Evolutionary conservation across 2,113 vertebrate genomes (phyloP).

Genomic region (Calidris pygmaea): DNA sequence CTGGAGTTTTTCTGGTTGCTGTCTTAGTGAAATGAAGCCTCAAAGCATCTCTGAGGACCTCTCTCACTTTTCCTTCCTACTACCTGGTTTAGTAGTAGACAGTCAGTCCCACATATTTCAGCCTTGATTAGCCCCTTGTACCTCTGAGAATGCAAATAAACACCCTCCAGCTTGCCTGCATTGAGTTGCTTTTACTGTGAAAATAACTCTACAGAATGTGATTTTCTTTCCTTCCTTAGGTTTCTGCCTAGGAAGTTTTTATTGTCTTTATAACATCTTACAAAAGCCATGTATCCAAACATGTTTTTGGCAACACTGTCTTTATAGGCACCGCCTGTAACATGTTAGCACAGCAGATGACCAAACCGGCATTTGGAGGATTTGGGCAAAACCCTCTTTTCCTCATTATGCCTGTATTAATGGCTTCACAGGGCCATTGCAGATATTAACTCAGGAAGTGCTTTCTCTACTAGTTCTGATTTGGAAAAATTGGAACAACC

Average conservation of each 20-base stretch:
- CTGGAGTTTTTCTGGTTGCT: neutral
- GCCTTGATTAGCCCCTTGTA: neutral
- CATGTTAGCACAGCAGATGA: neutral
- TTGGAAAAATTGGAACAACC: neutral
- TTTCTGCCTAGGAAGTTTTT: neutral
- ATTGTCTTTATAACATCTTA: neutral
- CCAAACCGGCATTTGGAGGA: neutral
- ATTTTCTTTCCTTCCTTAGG: neutral
- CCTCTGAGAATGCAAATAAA: neutral
- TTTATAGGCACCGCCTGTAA: neutral
- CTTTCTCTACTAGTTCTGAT: neutral
- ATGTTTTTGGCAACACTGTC: neutral
- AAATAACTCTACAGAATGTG: neutral
- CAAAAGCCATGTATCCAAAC: neutral
- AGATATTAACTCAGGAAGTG: neutral
- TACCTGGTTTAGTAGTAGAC: neutral
- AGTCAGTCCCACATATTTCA: neutral
- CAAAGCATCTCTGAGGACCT: neutral
- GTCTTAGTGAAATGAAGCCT: neutral
- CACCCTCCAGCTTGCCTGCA: neutral
- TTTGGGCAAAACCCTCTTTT: neutral
- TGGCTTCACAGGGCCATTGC: neutral
- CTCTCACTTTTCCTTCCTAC: neutral
- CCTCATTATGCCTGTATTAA: neutral
- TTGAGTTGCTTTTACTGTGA: neutral